Evolutionary conservation across 2,888 invertebrate genomes (phyloP).

Genomic region (Leptinotarsa haldemani): DNA sequence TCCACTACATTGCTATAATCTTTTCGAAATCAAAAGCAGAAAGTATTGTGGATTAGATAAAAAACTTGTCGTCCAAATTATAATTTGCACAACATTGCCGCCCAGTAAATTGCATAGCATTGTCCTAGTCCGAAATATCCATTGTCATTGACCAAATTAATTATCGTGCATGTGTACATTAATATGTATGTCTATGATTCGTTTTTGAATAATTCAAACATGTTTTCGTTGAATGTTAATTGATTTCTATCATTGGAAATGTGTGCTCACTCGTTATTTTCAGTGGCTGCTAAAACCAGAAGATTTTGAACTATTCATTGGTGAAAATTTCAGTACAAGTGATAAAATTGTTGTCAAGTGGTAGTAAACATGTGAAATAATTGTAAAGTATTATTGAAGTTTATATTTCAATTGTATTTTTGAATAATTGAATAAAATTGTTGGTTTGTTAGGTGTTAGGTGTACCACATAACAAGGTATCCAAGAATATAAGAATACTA

Average conservation of each 20-base stretch:
- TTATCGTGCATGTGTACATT: slow-evolving; percentile 24
- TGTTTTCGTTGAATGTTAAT: slow-evolving; percentile 9
- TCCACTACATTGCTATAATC: not conserved
- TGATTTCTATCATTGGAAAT: slow-evolving; percentile 8
- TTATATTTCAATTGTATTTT: no score
- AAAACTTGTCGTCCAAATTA: not conserved
- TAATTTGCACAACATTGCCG: not conserved
- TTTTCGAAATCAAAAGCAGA: not conserved
- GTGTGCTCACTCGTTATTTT: not conserved
- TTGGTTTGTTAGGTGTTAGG: no score
- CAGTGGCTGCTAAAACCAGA: no score
- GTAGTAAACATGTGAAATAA: no score
- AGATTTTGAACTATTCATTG: no score
- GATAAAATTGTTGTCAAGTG: no score
- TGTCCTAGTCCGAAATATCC: slow-evolving; percentile 18
- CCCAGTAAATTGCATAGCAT: slow-evolving; percentile 14
- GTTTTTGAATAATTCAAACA: slow-evolving; percentile 24
- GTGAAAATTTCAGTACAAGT: no score
- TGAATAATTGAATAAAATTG: no score
- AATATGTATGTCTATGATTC: slow-evolving; percentile 14
- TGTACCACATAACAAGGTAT: no score
- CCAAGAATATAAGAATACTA: no score
- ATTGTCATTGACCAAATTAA: slow-evolving; percentile 34
- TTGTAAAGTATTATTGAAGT: no score
- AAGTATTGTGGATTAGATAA: not conserved